These are phyloP conservation scores for Amphipyra berbera DNA, from an alignment of 2,888 invertebrate genomes.

Conservation along the genomic window DNA sequence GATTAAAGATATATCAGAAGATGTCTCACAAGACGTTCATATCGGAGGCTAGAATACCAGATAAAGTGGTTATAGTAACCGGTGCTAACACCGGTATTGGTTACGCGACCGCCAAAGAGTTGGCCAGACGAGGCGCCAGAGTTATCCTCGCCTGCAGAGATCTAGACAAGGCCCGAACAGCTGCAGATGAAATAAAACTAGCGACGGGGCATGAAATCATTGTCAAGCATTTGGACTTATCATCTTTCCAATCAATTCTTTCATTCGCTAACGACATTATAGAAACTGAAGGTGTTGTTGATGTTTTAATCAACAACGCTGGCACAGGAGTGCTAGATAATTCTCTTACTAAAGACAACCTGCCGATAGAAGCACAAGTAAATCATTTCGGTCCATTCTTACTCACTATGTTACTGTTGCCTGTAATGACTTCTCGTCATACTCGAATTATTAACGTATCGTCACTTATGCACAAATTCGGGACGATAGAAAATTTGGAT, in stretches of 20 bases:
- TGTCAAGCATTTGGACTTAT: conserved; percentile 92
- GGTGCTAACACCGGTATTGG: conserved; percentile 77
- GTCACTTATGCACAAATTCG: conserved; percentile 92
- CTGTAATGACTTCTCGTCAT: conserved; percentile 92
- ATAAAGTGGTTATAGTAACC: conserved; percentile 76
- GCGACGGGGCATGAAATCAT: conserved; percentile 91
- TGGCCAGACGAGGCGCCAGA: conserved; percentile 84
- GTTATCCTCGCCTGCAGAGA: conserved; percentile 89
- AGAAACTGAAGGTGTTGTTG: conserved; percentile 91
- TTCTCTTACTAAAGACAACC: conserved; percentile 92
- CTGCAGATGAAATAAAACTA: conserved; percentile 90
- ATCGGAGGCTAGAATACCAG: conserved; percentile 55
- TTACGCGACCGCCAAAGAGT: conserved; percentile 72
- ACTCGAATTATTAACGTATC: conserved; percentile 94
- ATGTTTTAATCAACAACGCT: conserved; percentile 96
- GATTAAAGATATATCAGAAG: conserved; percentile 58
- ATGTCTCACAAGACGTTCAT: conserved; percentile 40
- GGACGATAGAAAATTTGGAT: conserved; percentile 92
- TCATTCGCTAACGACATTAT: conserved; percentile 94
- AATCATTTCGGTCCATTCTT: conserved; percentile 97
- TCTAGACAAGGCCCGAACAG: conserved; percentile 64
- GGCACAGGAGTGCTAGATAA: conserved; percentile 92
- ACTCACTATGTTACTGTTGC: conserved; percentile 95
- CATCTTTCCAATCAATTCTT: conserved; percentile 92
- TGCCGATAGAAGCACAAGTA: conserved; percentile 96